phyloP scores from a whole-genome alignment of 1,140 invertebrate species.

The Listronotus bonariensis region DNA sequence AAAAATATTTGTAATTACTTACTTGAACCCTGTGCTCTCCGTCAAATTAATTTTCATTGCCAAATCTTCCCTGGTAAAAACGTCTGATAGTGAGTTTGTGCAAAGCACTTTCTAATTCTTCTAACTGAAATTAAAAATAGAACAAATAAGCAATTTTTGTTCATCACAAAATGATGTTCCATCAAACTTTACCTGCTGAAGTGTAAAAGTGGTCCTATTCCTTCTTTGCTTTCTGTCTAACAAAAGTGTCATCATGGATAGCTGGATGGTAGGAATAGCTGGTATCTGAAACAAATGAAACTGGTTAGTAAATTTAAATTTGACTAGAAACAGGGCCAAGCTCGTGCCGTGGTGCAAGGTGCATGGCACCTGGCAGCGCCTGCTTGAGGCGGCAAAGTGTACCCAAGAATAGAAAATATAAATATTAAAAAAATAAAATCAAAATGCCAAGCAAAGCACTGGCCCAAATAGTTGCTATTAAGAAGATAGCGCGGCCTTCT shows the following conservation, averaged over 20 bases:
- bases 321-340: too few species aligned
- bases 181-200: slow-evolving; percentile 96
- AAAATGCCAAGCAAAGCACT: too few species aligned
- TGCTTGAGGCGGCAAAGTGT: too few species aligned
- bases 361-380: too few species aligned
- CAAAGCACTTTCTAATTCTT: slow-evolving; percentile 97
- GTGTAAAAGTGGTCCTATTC: slow-evolving; percentile 95
- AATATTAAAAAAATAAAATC: too few species aligned
- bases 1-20: slow-evolving; percentile 55
- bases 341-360: too few species aligned
- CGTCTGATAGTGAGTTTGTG: slow-evolving; percentile 97
- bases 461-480: too few species aligned
- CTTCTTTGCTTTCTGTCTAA: slow-evolving; percentile 91
- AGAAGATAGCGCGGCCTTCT: too few species aligned
- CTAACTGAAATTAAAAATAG: slow-evolving; percentile 66
- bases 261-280: slow-evolving; percentile 90
- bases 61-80: slow-evolving; percentile 95
- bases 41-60: slow-evolving; percentile 99
- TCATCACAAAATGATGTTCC: too few species aligned
- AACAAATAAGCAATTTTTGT: too few species aligned
- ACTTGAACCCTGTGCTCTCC: slow-evolving; percentile 97
- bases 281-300: slow-evolving; percentile 83
- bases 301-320: too few species aligned
- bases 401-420: too few species aligned
- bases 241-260: slow-evolving; percentile 95